phyloP scores from a whole-genome alignment of 2,113 vertebrate genomes.

The Myiozetetes cayanensis region DNA sequence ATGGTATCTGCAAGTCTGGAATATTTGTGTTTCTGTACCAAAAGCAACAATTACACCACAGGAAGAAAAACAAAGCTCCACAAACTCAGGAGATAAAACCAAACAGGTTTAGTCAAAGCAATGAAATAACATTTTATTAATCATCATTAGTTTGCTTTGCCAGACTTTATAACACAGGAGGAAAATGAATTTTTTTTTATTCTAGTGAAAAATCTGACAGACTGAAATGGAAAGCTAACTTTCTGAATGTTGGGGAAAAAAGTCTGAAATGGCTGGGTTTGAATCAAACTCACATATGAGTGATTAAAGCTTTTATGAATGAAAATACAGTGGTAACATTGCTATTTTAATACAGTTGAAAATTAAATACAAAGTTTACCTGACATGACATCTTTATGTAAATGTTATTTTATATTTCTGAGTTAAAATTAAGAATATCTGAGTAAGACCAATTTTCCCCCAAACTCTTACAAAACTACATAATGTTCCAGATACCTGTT shows the following conservation, averaged over 20 bases:
- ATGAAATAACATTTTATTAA: background rate
- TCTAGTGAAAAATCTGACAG: background rate
- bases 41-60: background rate
- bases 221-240: background rate
- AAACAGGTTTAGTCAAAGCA: background rate
- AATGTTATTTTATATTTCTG: background rate
- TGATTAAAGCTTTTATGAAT: background rate
- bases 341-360: background rate
- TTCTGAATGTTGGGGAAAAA: background rate
- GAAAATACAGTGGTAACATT: background rate
- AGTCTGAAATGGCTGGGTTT: background rate
- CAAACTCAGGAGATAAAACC: background rate
- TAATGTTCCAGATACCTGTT: background rate
- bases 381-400: background rate
- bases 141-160: background rate
- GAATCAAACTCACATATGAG: background rate
- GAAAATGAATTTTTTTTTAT: background rate
- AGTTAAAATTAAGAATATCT: background rate
- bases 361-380: background rate
- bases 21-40: background rate
- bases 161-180: background rate
- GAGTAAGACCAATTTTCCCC: background rate
- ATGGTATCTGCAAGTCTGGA: background rate
- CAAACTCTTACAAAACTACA: background rate
- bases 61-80: background rate